These are phyloP conservation scores for Lithobates pipiens DNA, from an alignment of 2,797 vertebrate species.

Conservation along the genomic window DNA sequence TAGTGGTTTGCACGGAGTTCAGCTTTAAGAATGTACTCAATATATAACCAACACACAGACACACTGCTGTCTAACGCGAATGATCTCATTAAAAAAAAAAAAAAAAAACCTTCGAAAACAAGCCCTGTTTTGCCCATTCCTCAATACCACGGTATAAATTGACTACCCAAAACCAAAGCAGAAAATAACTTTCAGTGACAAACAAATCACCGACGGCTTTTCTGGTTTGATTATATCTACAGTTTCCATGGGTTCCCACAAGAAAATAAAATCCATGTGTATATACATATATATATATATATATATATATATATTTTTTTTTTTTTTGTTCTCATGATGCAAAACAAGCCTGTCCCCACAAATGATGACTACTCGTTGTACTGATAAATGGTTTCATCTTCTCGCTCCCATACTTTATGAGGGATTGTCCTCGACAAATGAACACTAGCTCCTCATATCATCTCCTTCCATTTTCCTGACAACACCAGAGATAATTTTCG, in stretches of 20 bases:
- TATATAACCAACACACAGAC: neutral
- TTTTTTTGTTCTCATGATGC: constrained; percentile 44
- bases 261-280: constrained; percentile 62
- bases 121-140: constrained; percentile 59
- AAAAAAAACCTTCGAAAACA: constrained; percentile 17
- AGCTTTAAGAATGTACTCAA: no score
- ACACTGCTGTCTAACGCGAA: constrained; percentile 1
- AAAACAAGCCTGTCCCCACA: constrained; percentile 77
- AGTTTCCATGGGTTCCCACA: constrained; percentile 10
- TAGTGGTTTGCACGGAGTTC: no score
- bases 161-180: constrained; percentile 63
- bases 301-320: no score
- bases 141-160: constrained; percentile 61
- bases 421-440: constrained; percentile 78
- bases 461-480: constrained; percentile 77
- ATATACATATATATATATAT: neutral
- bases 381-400: constrained; percentile 80
- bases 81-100: constrained; percentile 46
- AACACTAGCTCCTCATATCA: constrained; percentile 76
- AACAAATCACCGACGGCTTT: constrained; percentile 64
- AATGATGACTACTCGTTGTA: constrained; percentile 71
- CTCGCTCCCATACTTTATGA: constrained; percentile 75
- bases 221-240: constrained; percentile 67
- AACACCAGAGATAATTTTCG: constrained; percentile 79
- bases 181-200: constrained; percentile 60